phyloP scores from a whole-genome alignment of 2,797 vertebrate species.

The Tragelaphus eurycerus region DNA sequence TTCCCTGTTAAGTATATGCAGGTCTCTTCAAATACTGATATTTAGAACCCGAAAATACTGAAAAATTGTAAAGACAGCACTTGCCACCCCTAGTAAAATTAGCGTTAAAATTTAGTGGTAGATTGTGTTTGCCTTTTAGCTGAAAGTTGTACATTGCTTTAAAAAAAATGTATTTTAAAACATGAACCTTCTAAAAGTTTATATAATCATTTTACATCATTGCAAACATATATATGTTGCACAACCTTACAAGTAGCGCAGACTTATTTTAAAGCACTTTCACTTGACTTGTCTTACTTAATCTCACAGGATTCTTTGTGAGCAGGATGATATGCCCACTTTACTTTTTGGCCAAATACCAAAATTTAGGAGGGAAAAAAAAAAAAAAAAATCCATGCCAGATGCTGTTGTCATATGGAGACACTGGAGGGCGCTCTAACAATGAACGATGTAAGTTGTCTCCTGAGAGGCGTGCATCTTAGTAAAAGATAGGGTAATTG shows the following conservation, averaged over 20 bases:
- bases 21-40: neutral
- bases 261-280: neutral
- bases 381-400: neutral
- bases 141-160: neutral
- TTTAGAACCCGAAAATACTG: neutral
- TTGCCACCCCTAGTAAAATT: neutral
- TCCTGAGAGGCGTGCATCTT: neutral
- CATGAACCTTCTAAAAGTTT: neutral
- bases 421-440: constrained; percentile 83
- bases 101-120: neutral
- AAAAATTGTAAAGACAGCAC: neutral
- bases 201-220: neutral
- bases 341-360: neutral
- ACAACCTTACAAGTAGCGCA: neutral
- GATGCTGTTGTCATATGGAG: constrained; percentile 55
- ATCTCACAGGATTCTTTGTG: neutral
- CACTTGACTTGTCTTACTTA: neutral
- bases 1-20: neutral
- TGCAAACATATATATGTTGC: neutral
- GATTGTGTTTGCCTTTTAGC: neutral
- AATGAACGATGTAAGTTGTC: constrained; percentile 64
- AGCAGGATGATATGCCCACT: neutral
- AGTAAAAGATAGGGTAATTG: constrained; percentile 51
- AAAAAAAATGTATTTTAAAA: neutral
- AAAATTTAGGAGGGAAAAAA: neutral